phyloP scores from a whole-genome alignment of 2,888 invertebrate species.

The Cotesia congregata region DNA sequence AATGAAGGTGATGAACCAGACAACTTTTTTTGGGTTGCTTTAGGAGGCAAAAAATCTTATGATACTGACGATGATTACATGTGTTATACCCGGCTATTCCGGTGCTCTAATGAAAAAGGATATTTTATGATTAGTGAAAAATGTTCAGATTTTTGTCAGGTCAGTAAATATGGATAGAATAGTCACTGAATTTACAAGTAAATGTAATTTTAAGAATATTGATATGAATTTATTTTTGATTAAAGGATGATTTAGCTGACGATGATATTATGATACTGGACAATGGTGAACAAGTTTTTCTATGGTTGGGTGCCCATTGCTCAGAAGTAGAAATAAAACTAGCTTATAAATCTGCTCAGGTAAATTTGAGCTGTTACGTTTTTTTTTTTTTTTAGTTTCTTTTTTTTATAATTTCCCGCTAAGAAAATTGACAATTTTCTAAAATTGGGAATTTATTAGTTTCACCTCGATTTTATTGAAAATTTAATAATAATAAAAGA shows the following conservation, averaged over 20 bases:
- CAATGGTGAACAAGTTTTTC: conserved; percentile 96
- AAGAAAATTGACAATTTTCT: too few species aligned
- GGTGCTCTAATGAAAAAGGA: conserved; percentile 99
- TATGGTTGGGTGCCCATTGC: conserved; percentile 97
- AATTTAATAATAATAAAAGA: too few species aligned
- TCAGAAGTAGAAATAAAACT: conserved; percentile 99
- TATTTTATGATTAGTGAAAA: conserved; percentile 99
- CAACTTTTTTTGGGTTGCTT: conserved; percentile 98
- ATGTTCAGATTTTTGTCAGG: conserved; percentile 97
- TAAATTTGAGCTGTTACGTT: conserved; percentile 65
- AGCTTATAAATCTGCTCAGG: conserved; percentile 98
- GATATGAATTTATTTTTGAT: conserved; percentile 16
- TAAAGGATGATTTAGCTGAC: conserved; percentile 96
- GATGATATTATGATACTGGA: conserved; percentile 99
- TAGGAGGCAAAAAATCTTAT: conserved; percentile 91
- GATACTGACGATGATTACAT: conserved; percentile 92
- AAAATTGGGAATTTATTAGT: too few species aligned
- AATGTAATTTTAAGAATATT: conserved; percentile 18
- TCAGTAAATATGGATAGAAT: neutral
- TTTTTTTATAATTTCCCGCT: too few species aligned
- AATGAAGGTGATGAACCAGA: conserved; percentile 97
- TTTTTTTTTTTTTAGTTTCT: too few species aligned
- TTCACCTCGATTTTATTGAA: too few species aligned
- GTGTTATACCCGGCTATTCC: conserved; percentile 92
- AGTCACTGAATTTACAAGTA: neutral